Conservation (phyloP, 2,888 invertebrate species). For the Lacanobia oleracea region DNA sequence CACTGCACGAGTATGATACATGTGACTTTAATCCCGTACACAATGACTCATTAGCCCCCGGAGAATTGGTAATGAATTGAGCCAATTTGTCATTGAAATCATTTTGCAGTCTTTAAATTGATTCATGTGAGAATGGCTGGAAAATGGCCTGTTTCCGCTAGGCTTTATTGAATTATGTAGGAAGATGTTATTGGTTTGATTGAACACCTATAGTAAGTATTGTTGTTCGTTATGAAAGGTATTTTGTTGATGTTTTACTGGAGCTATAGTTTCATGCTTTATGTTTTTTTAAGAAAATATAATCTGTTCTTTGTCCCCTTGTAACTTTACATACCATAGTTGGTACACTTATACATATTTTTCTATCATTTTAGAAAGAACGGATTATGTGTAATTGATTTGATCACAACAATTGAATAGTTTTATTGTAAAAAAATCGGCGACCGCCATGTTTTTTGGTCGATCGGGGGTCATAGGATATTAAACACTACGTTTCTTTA, state of each 20-base stretch:
- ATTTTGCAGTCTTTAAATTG: slow-evolving; percentile 31
- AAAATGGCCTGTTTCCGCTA: not conserved
- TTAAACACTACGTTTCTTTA: too few relatives aligned
- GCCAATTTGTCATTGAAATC: slow-evolving; percentile 51
- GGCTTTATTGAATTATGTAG: not conserved
- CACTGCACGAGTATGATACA: slow-evolving; percentile 49
- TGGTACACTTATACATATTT: too few relatives aligned
- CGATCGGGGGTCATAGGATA: too few relatives aligned
- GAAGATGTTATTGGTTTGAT: not conserved
- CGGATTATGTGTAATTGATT: too few relatives aligned
- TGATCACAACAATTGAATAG: too few relatives aligned
- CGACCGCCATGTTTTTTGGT: too few relatives aligned
- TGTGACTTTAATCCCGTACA: slow-evolving; percentile 49
- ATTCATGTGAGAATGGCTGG: slow-evolving; percentile 4
- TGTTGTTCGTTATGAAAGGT: not conserved
- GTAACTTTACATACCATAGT: too few relatives aligned
- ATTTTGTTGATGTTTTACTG: not conserved
- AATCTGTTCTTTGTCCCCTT: too few relatives aligned
- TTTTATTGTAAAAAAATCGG: too few relatives aligned
- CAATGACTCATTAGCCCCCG: slow-evolving; percentile 63
- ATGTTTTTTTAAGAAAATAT: not conserved
- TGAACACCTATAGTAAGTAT: too few relatives aligned
- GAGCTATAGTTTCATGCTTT: not conserved
- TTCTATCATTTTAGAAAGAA: too few relatives aligned
- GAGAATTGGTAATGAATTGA: slow-evolving; percentile 48